Conservation (phyloP, 2,797 vertebrate species). For the Gorsachius magnificus region DNA sequence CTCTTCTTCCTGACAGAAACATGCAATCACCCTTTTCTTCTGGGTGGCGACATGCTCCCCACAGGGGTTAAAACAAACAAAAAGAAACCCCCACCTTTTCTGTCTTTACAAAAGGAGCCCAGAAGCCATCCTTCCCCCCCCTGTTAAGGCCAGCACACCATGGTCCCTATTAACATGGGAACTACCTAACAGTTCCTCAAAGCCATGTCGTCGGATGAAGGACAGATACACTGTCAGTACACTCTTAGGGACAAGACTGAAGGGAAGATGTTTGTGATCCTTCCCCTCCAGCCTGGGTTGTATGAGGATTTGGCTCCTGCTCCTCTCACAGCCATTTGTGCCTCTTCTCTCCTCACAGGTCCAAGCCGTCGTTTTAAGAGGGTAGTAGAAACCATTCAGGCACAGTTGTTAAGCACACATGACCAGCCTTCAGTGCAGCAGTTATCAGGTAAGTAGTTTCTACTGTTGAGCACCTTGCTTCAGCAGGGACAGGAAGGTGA, state of each 20-base stretch:
- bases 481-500: slow-evolving; percentile 47
- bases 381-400: slow-evolving; percentile 98
- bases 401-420: slow-evolving; percentile 97
- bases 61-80: background rate
- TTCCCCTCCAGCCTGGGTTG: background rate
- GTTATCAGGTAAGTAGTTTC: slow-evolving; percentile 90
- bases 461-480: slow-evolving; percentile 48
- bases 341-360: slow-evolving; percentile 77
- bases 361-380: slow-evolving; percentile 98
- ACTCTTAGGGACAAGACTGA: background rate
- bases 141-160: background rate
- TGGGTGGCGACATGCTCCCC: background rate
- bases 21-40: background rate
- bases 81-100: background rate
- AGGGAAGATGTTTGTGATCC: background rate
- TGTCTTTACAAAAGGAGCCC: background rate
- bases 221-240: background rate
- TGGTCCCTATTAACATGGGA: background rate
- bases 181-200: background rate
- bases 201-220: background rate
- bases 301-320: background rate
- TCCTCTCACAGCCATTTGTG: background rate
- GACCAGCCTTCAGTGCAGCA: slow-evolving; percentile 96
- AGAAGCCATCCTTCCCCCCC: background rate
- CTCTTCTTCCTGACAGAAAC: background rate